phyloP scores from a whole-genome alignment of 2,113 vertebrate genomes.

The Strigops habroptila region DNA sequence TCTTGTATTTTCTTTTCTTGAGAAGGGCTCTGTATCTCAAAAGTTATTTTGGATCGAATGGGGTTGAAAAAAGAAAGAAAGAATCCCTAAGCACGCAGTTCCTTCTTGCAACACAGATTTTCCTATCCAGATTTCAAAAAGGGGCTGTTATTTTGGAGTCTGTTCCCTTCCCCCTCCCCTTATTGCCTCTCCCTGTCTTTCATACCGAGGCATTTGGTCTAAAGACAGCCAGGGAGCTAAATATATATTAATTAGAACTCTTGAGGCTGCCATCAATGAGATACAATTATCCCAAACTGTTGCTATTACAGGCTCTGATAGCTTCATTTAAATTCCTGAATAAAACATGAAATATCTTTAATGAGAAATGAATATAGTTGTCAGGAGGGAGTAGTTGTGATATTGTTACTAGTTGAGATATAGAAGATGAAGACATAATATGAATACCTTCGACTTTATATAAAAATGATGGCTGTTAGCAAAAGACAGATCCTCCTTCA shows the following conservation, averaged over 20 bases:
- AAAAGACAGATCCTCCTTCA: slow-evolving; percentile 74
- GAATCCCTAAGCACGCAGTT: slow-evolving; percentile 24
- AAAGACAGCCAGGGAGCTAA: slow-evolving; percentile 80
- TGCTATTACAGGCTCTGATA: slow-evolving; percentile 81
- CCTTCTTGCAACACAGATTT: slow-evolving; percentile 56
- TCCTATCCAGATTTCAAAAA: slow-evolving; percentile 41
- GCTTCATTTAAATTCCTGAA: slow-evolving; percentile 88
- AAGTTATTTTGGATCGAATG: slow-evolving; percentile 39
- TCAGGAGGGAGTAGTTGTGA: slow-evolving; percentile 81
- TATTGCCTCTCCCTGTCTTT: slow-evolving; percentile 61
- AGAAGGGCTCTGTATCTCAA: neutral
- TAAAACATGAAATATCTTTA: slow-evolving; percentile 88
- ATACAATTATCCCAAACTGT: slow-evolving; percentile 84
- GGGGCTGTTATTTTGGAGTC: slow-evolving; percentile 52
- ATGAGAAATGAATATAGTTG: slow-evolving; percentile 82
- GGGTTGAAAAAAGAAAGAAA: neutral
- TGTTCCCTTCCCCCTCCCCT: slow-evolving; percentile 36
- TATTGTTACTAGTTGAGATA: slow-evolving; percentile 77
- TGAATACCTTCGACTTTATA: slow-evolving; percentile 74
- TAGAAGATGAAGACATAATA: slow-evolving; percentile 79
- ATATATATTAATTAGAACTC: slow-evolving; percentile 88
- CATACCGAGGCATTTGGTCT: slow-evolving; percentile 67
- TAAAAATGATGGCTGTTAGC: slow-evolving; percentile 76
- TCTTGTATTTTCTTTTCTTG: neutral
- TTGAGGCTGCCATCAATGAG: slow-evolving; percentile 80